Percentiles rank a stretch among this genome's conserved stretches.
Conservation (phyloP, 53 echinoderm and acorn worm species). For the Luidia sarsii region DNA sequence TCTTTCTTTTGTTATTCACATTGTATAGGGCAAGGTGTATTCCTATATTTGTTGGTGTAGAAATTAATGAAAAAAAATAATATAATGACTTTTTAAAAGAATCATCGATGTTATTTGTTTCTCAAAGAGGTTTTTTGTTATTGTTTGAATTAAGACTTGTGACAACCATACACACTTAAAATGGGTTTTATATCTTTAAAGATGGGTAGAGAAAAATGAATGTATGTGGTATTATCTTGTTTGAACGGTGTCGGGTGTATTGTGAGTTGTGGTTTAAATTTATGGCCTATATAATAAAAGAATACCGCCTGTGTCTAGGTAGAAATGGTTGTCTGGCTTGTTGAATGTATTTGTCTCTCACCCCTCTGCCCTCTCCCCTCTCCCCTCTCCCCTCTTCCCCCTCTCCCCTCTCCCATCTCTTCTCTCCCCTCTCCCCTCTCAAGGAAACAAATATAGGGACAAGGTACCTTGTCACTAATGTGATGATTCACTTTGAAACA, state of each 20-base stretch:
- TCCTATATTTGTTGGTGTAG: slow-evolving; percentile 39
- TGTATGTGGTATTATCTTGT: slow-evolving; percentile 14
- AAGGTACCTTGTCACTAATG: too few species aligned
- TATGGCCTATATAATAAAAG: slow-evolving; percentile 15
- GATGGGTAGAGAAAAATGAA: neutral
- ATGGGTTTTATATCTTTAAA: neutral
- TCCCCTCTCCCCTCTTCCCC: too few species aligned
- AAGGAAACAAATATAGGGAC: too few species aligned
- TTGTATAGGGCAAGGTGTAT: slow-evolving; percentile 47
- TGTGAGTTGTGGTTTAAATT: neutral
- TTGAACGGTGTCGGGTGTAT: slow-evolving; percentile 35
- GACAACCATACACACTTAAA: too few species aligned
- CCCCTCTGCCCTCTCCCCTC: too few species aligned
- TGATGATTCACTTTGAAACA: too few species aligned
- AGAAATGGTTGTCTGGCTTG: neutral
- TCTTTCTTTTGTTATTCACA: slow-evolving; percentile 18
- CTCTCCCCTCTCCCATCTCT: too few species aligned
- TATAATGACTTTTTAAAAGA: slow-evolving; percentile 7
- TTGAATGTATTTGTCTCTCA: too few species aligned
- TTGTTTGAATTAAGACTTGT: too few species aligned
- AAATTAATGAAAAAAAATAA: slow-evolving; percentile 46
- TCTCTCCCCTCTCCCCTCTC: too few species aligned
- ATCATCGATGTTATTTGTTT: slow-evolving; percentile 34
- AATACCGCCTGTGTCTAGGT: slow-evolving; percentile 43
- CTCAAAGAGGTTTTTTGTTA: slow-evolving; percentile 4